Percentiles rank a stretch among this genome's conserved stretches.
Evolutionary conservation across 2,113 vertebrate genomes (phyloP).

Genomic region (Cyprinodon tularosa): DNA sequence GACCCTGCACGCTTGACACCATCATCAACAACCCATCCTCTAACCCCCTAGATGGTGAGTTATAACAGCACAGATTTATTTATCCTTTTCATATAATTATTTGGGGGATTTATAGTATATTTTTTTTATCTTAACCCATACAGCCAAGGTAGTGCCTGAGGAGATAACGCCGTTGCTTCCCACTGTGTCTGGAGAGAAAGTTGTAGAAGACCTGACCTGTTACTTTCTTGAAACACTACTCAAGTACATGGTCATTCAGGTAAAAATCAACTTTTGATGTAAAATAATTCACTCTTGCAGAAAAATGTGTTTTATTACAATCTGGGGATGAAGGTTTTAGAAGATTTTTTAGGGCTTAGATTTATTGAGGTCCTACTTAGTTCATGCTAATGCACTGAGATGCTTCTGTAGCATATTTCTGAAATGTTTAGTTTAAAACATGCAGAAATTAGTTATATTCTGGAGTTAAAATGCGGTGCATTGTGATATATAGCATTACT

Average conservation of each 20-base stretch:
- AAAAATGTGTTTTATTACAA: neutral
- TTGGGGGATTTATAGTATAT: slow-evolving; percentile 8
- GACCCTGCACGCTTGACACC: slow-evolving; percentile 93
- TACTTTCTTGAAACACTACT: slow-evolving; percentile 93
- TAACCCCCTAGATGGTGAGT: slow-evolving; percentile 85
- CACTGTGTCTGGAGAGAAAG: slow-evolving; percentile 89
- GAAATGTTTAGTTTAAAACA: neutral
- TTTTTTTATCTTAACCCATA: slow-evolving; percentile 12
- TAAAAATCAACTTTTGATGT: slow-evolving; percentile 52
- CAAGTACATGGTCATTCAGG: slow-evolving; percentile 97
- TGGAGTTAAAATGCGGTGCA: neutral
- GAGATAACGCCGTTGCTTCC: slow-evolving; percentile 94
- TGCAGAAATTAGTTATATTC: neutral
- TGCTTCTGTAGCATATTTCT: neutral
- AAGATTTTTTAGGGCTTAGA: neutral
- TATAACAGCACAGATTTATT: neutral
- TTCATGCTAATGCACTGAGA: neutral
- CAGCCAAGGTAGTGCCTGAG: slow-evolving; percentile 93
- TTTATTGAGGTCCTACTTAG: neutral
- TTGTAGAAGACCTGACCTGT: slow-evolving; percentile 92
- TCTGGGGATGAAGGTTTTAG: neutral
- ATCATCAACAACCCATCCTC: slow-evolving; percentile 89
- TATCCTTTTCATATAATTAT: neutral
- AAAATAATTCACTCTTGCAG: neutral
- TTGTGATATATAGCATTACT: neutral